Evolutionary conservation across 1,140 invertebrate species (phyloP).

Genomic region (Triops longicaudatus): DNA sequence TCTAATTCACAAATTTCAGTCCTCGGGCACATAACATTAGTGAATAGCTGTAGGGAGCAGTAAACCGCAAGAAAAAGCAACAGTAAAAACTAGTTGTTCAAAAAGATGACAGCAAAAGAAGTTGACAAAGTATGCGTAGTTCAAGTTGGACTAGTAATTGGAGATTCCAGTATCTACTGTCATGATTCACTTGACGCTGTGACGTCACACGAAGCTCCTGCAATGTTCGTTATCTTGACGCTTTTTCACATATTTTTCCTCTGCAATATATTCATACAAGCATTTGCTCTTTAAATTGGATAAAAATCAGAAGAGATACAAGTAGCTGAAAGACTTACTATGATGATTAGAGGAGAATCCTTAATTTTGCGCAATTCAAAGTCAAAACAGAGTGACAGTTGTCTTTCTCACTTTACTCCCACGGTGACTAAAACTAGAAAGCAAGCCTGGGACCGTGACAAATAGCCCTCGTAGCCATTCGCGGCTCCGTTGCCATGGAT

Average conservation of each 20-base stretch:
- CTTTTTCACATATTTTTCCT: too few relatives aligned
- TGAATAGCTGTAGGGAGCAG: too few relatives aligned
- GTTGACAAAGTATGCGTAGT: not conserved
- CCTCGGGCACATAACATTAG: too few relatives aligned
- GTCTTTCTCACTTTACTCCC: not conserved
- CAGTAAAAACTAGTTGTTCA: not conserved
- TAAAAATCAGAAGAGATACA: not conserved
- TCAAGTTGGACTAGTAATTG: not conserved
- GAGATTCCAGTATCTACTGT: not conserved
- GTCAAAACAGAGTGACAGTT: not conserved
- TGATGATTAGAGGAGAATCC: not conserved
- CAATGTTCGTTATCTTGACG: not conserved
- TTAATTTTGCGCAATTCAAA: constrained; percentile 1
- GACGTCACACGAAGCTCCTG: not conserved
- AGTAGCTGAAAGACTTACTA: not conserved
- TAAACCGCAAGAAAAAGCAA: too few relatives aligned
- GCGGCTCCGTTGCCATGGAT: not conserved
- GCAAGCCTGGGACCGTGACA: not conserved
- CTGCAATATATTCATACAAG: too few relatives aligned
- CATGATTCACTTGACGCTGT: constrained; percentile 3
- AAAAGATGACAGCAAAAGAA: not conserved
- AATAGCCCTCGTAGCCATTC: not conserved
- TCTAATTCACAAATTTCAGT: too few relatives aligned
- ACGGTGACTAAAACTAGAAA: not conserved
- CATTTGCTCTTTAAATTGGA: not conserved